Evolutionary conservation across 2,113 vertebrate genomes (phyloP).

Genomic region (Aldabrachelys gigantea): DNA sequence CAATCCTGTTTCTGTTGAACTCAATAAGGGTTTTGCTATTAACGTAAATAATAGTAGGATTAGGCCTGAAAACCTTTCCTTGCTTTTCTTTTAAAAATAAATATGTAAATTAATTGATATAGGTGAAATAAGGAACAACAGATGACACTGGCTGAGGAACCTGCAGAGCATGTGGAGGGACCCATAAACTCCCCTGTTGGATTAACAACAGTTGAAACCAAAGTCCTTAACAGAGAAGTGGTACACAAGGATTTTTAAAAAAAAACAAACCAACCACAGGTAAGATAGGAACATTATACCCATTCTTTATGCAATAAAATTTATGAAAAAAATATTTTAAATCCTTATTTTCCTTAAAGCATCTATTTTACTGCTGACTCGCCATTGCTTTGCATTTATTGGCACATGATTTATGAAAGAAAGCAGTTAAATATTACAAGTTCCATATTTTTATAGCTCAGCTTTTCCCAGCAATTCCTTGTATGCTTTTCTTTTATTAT

Average conservation of each 20-base stretch:
- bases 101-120: not conserved
- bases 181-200: not conserved
- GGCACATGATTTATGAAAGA: conserved; percentile 51
- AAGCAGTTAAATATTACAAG: conserved; percentile 22
- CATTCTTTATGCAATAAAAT: conserved; percentile 1
- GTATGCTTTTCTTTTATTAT: not conserved
- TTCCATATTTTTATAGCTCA: not conserved
- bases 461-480: conserved; percentile 26
- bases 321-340: conserved; percentile 47
- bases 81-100: not conserved
- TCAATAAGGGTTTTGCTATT: not conserved
- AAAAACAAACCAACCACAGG: not conserved
- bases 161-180: not conserved
- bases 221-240: not conserved
- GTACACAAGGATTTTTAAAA: not conserved
- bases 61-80: not conserved
- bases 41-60: not conserved
- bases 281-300: not conserved
- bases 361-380: not conserved
- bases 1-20: not conserved
- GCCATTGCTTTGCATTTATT: conserved; percentile 14
- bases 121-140: not conserved
- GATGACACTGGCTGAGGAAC: not conserved
- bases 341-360: conserved; percentile 19
- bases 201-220: not conserved